Conservation (phyloP, 2,888 invertebrate species). For the Chymomyza amoena region DNA sequence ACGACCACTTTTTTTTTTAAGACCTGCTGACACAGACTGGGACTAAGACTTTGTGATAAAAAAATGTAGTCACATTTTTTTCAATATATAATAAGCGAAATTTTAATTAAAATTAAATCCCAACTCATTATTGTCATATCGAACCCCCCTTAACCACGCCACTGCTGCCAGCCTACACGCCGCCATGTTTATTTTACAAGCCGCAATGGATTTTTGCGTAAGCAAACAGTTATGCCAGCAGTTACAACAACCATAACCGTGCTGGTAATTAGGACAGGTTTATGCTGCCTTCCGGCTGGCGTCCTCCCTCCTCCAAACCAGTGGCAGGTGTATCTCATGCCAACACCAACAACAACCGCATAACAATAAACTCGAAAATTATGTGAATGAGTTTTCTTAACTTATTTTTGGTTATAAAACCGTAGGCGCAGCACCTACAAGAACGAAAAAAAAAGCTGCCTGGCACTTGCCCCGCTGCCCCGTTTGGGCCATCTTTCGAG, state of each 20-base stretch:
- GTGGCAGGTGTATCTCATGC: conserved; percentile 59
- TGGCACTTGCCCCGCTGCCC: not conserved
- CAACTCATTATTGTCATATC: conserved; percentile 1
- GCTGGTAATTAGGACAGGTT: conserved; percentile 69
- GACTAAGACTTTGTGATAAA: too few relatives aligned
- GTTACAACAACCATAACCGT: conserved; percentile 10
- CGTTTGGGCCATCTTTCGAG: not conserved
- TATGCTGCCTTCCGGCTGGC: conserved; percentile 48
- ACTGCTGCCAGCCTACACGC: not conserved
- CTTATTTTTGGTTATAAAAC: conserved; percentile 50
- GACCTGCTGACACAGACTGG: too few relatives aligned
- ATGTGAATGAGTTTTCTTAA: conserved; percentile 72
- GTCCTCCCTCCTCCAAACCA: conserved; percentile 5
- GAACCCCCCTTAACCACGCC: not conserved
- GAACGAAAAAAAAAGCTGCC: not conserved
- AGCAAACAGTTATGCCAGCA: conserved; percentile 13
- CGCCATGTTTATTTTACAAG: conserved; percentile 14
- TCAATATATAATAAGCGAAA: too few relatives aligned
- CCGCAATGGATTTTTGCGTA: conserved; percentile 17
- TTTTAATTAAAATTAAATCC: too few relatives aligned
- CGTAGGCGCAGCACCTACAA: conserved; percentile 3
- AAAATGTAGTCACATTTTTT: too few relatives aligned
- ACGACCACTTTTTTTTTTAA: too few relatives aligned
- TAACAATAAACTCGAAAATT: conserved; percentile 70
- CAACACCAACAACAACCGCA: conserved; percentile 29